Evolutionary conservation across 2,888 invertebrate species (phyloP).

Genomic region (Zygaena filipendulae): DNA sequence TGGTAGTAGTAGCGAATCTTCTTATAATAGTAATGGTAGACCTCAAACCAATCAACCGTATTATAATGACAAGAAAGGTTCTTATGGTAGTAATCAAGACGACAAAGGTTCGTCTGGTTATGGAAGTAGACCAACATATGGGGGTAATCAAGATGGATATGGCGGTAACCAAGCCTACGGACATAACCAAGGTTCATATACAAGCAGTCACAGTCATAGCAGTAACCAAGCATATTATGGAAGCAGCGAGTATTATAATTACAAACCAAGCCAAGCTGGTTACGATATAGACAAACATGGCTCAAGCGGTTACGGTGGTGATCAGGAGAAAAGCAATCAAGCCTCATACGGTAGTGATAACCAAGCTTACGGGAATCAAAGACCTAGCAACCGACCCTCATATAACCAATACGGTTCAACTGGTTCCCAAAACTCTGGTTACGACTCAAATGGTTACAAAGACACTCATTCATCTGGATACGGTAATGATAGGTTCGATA

Average conservation of each 20-base stretch:
- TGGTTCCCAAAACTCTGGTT: too few relatives aligned
- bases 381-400: background rate
- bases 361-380: conserved; percentile 8
- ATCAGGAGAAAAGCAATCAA: too few relatives aligned
- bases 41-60: conserved; percentile 4
- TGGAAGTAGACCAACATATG: conserved; percentile 8
- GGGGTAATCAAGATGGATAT: conserved; percentile 11
- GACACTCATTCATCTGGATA: too few relatives aligned
- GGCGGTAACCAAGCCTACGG: conserved; percentile 7
- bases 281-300: too few relatives aligned
- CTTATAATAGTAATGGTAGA: conserved; percentile 4
- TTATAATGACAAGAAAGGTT: conserved; percentile 14
- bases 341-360: conserved; percentile 8
- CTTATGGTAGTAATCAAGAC: conserved; percentile 16
- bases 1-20: conserved; percentile 12
- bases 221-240: conserved; percentile 13
- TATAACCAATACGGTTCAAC: too few relatives aligned
- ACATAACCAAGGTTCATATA: conserved; percentile 12
- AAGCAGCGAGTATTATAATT: conserved; percentile 7
- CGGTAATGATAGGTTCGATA: too few relatives aligned
- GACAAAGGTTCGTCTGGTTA: conserved; percentile 15
- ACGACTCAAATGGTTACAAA: too few relatives aligned
- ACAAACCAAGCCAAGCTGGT: too few relatives aligned
- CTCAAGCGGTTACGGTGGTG: too few relatives aligned
- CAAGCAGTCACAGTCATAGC: conserved; percentile 5